Base-by-base conservation (phyloP, 1,140 invertebrate genomes). In the Augochlora pura region DNA sequence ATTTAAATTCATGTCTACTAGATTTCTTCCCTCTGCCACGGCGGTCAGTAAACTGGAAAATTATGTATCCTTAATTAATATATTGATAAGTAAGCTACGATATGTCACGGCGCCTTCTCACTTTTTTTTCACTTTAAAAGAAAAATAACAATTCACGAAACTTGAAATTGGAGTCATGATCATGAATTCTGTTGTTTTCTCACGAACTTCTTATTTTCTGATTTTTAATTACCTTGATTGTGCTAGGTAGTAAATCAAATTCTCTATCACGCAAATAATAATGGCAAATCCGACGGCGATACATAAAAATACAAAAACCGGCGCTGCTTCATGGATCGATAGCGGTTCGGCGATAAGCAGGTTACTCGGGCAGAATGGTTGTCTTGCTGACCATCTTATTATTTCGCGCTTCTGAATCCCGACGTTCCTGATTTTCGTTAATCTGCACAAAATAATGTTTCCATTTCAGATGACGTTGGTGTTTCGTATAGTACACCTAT, bases 371-470 rank as follows among this genome's bases (percentile, higher is more conserved):
- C 86, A 87, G 25, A 70, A 80, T 5, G 86, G 86, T 27, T 69
- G 86, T 23, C 80, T 85, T 3, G 83, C 76, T 6, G 67, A 52
- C 86, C 86, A 87, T 46, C 81, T 68, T 25, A 79, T 86, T 18
- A 83, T 18, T 21, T 87, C 80, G 8, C 86, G 83, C 2, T 65
- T 80, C 4, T 79, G 73, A 49, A 86, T 71, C 0, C 85, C 85
- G 21, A 62, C 27, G 32, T 86, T 76, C 10, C 68, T 72, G 18
- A 86, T 81, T 49, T 83, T 86, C 3, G 32, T 70, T 14, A 86
- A 68, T 12, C 85, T 86, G 27, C 25, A 67, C 67, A 54, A 23
- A 14, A 23, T 8, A 25, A 12, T 27, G 10, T 10, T 52, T 16
- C 12, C 3, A 14, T 12, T 49, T 49, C 10, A 12, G 3, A 49